phyloP scores from a whole-genome alignment of 2,113 vertebrate genomes.

The Myrmecophaga tridactyla region DNA sequence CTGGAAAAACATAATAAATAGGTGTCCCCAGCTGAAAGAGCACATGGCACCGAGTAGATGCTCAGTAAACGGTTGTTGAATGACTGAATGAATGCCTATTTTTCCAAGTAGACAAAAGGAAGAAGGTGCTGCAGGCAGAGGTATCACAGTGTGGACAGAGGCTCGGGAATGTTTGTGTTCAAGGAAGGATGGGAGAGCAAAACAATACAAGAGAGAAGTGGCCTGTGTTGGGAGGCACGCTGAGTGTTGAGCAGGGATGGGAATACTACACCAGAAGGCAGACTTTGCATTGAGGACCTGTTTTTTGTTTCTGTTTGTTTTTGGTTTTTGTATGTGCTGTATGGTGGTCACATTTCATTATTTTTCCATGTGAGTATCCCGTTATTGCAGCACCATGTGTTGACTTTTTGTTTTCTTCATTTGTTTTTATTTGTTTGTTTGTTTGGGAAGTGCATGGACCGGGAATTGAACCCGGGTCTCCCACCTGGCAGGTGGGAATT shows the following conservation, averaged over 20 bases:
- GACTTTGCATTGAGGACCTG: neutral
- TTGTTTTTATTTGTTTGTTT: no score
- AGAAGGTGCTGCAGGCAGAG: neutral
- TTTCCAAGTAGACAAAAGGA: neutral
- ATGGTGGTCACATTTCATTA: no score
- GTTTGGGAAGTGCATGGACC: no score
- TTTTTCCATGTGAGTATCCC: no score
- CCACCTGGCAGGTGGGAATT: no score
- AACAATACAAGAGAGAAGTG: neutral
- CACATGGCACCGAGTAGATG: neutral
- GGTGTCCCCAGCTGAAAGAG: neutral
- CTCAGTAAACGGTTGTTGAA: neutral
- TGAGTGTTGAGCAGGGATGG: neutral
- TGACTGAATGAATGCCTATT: neutral
- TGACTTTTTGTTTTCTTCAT: no score
- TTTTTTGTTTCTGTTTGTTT: no score
- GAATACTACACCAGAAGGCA: neutral
- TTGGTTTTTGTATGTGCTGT: no score
- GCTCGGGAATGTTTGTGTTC: neutral
- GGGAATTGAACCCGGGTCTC: no score
- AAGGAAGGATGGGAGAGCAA: neutral
- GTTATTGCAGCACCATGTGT: no score
- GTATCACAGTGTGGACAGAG: neutral
- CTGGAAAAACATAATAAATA: no score
- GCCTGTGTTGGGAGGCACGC: neutral